Evolutionary conservation across 2,888 invertebrate genomes (phyloP), one percentile per base, ranked within the genome.

Genomic region (Geotrupes spiniger): DNA sequence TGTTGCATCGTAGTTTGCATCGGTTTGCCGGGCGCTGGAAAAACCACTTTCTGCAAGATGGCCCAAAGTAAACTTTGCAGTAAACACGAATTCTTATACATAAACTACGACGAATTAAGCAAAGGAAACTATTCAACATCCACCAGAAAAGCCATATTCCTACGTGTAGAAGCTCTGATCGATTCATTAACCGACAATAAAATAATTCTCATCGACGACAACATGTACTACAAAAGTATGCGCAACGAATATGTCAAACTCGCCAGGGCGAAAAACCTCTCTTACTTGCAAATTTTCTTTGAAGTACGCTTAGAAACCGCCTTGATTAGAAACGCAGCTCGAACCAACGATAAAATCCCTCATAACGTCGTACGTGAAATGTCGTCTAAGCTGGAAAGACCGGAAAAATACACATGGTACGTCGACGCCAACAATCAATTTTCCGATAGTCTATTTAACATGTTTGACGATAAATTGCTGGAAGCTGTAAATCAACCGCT

Each of bases 181-280:
- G 36, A 27, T 11, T 37, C 29, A 15, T 12, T 43, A 12, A 29
- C 33, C 6, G 27, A 21, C 8, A 29, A 38, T 36, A 14, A 39
- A 8, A 38, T 56, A 10, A 39, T 53, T 10, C 10, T 57, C 8
- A 49, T 57, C 12, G 57, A 57, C 43, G 57, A 57, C 27, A 57
- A 57, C 28, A 54, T 57, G 57, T 57, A 54, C 12, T 54, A 54
- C 29, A 57, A 42, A 41, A 57, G 54, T 38, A 57, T 57, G 57
- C 49, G 54, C 11, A 51, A 52, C 25, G 49, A 53, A 26, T 57
- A 51, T 47, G 45, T 49, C 11, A 42, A 47, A 25, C 43, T 54
- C 27, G 52, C 51, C 6, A 48, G 40, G 38, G 40, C 45, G 37
- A 44, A 48, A 29, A 27, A 49, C 16, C 49, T 43, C n/a, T 52